phyloP scores from a whole-genome alignment of 1,140 invertebrate species.

The Luehdorfia chinensis region DNA sequence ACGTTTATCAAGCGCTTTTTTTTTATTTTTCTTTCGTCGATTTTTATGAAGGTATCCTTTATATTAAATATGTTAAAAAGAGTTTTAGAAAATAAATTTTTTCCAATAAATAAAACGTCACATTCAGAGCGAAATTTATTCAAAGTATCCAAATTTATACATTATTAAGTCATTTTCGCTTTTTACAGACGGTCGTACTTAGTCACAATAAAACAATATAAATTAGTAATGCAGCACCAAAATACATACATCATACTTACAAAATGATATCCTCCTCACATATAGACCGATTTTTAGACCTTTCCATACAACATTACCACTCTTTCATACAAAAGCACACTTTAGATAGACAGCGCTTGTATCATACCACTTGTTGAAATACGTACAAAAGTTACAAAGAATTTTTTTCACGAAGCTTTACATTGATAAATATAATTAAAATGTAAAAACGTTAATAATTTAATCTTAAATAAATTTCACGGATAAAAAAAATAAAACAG shows the following conservation, averaged over 20 bases:
- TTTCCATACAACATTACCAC: background rate
- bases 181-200: constrained; percentile 49
- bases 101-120: constrained; percentile 39
- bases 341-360: constrained; percentile 5
- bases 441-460: too few relatives aligned
- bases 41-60: too few relatives aligned
- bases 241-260: constrained; percentile 61
- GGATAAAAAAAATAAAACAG: too few relatives aligned
- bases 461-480: too few relatives aligned
- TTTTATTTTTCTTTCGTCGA: too few relatives aligned
- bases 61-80: too few relatives aligned
- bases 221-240: constrained; percentile 70
- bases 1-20: too few relatives aligned
- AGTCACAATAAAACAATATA: constrained; percentile 56
- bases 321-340: constrained; percentile 4
- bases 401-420: too few relatives aligned
- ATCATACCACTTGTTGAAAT: too few relatives aligned
- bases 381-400: too few relatives aligned
- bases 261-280: constrained; percentile 43
- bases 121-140: constrained; percentile 60
- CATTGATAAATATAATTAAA: too few relatives aligned
- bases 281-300: constrained; percentile 23
- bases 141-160: constrained; percentile 67
- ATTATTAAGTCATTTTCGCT: constrained; percentile 58
- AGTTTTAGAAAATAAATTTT: background rate